phyloP scores from a whole-genome alignment of 2,113 vertebrate genomes.

The Gymnorhina tibicen region DNA sequence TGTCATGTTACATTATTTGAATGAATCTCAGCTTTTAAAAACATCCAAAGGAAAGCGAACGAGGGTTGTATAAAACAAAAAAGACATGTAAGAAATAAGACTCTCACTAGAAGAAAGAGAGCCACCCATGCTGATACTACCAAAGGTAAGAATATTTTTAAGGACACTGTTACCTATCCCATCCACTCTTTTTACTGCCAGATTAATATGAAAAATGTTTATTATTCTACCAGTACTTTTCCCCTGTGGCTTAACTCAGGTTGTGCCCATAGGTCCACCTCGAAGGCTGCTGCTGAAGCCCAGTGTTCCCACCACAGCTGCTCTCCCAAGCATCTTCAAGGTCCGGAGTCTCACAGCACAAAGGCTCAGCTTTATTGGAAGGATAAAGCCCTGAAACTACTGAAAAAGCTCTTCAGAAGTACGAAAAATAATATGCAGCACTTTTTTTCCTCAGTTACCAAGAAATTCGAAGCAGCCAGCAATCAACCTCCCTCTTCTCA shows the following conservation, averaged over 20 bases:
- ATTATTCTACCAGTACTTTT: not conserved
- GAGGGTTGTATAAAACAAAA: not conserved
- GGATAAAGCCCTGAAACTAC: not conserved
- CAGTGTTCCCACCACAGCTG: not conserved
- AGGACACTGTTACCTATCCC: not conserved
- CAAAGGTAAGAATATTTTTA: not conserved
- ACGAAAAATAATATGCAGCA: not conserved
- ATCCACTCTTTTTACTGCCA: not conserved
- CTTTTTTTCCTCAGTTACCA: not conserved
- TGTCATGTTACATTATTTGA: constrained; percentile 23
- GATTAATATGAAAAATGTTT: not conserved
- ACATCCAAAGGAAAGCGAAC: not conserved
- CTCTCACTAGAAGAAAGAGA: not conserved
- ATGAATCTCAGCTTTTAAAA: constrained; percentile 12
- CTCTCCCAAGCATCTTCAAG: not conserved
- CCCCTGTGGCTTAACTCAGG: rapidly evolving
- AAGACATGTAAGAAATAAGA: not conserved
- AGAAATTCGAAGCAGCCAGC: not conserved
- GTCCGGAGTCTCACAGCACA: not conserved
- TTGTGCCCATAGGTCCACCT: not conserved
- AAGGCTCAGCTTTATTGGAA: not conserved
- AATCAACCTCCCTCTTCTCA: not conserved
- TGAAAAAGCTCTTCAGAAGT: not conserved
- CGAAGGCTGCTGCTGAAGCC: not conserved
- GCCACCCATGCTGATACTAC: not conserved